Evolutionary conservation across 2,888 invertebrate genomes (phyloP).

Genomic region (Mesorhabditis spiculigera): DNA sequence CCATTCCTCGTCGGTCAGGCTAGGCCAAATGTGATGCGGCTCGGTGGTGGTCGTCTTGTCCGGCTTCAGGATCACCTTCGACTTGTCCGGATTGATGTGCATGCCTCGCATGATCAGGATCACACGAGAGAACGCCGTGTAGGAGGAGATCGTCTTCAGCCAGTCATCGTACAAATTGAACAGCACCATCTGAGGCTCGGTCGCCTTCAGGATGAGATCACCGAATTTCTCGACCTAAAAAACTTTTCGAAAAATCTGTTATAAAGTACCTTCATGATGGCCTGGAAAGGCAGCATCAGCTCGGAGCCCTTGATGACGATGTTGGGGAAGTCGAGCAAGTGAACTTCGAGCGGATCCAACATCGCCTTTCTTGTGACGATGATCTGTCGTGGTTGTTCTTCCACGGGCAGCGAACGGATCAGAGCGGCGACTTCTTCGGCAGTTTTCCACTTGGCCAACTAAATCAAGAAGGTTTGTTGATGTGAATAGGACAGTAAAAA

Average conservation of each 20-base stretch:
- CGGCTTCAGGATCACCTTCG: conserved; percentile 95
- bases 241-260: neutral
- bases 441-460: conserved; percentile 98
- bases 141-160: conserved; percentile 97
- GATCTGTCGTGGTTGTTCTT: conserved; percentile 99
- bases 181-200: conserved; percentile 98
- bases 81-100: conserved; percentile 97
- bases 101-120: conserved; percentile 92
- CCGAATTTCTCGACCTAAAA: conserved; percentile 87
- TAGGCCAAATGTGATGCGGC: conserved; percentile 99
- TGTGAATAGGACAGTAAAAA: neutral
- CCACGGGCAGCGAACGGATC: conserved; percentile 95
- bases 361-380: conserved; percentile 99
- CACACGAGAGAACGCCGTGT: conserved; percentile 94
- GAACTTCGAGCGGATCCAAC: conserved; percentile 96
- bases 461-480: conserved; percentile 5
- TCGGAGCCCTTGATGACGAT: conserved; percentile 99
- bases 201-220: conserved; percentile 95
- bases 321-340: conserved; percentile 98
- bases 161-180: conserved; percentile 99
- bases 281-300: conserved; percentile 95
- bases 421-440: conserved; percentile 99
- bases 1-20: conserved; percentile 96
- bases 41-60: conserved; percentile 98
- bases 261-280: conserved; percentile 49